Evolutionary conservation across 2,113 vertebrate species (phyloP), one percentile per base, ranked within the genome.

Genomic region (Casuarius casuarius): DNA sequence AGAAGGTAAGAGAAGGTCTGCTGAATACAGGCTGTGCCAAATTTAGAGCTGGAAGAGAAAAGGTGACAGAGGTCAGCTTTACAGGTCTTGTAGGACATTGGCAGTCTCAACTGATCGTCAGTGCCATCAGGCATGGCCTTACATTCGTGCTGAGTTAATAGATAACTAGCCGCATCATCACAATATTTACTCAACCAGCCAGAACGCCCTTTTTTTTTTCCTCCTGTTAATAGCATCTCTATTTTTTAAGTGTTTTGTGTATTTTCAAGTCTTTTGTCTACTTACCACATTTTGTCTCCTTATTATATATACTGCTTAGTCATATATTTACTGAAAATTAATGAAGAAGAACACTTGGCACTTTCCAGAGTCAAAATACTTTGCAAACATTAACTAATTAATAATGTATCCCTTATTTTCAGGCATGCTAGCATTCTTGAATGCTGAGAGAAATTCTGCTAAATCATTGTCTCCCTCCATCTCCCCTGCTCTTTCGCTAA

Each of bases 321-420:
- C 94, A 94, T 72, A 51, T 94, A 87, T 97, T 96, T 94, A 89
- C 90, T 84, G 81, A 94, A 92, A 94, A 95, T 77, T 95, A 95
- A 87, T 78, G 80, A 92, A 85, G 84, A 96, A 93, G 93, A 89
- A 48, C 56, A 88, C 63, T 95, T 96, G 88, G 88, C 86, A 78
- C 26, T 4, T 95, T 92, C 58, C 62, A 70, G 91, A 94, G 80
- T 96, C 74, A 87, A 94, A 94, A 94, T 92, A 85, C 84, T 96
- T 95, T 91, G 80, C 90, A 95, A 96, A 97, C 92, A 96, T 96
- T 96, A 96, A 85, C 88, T 92, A 95, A 97, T 97, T 97, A 97
- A 97, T 97, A 97, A 97, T 97, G 87, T 77, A 97, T 96, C 86
- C 70, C 67, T 96, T 93, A 87, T 88, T 97, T 97, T 94, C 87